A percentile compares a stretch with the other conserved stretches of the same genome.
phyloP scores from a whole-genome alignment of 2,888 invertebrate species.

The Diaperis boleti region DNA sequence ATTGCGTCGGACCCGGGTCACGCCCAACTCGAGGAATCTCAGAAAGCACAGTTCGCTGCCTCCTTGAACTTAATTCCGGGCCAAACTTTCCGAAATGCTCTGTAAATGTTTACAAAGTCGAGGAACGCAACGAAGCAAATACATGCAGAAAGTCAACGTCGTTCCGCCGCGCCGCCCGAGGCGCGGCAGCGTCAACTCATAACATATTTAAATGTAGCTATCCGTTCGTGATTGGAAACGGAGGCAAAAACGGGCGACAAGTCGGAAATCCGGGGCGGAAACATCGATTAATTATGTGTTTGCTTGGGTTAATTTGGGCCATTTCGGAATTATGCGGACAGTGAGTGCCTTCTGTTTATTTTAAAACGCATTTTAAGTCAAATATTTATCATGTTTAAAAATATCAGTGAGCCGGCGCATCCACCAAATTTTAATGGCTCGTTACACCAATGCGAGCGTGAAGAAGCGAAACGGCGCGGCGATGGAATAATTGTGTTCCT shows the following conservation, averaged over 20 bases:
- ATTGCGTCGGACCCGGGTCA: conserved; percentile 37
- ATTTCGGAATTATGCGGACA: conserved; percentile 18
- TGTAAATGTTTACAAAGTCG: conserved; percentile 50
- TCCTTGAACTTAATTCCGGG: conserved; percentile 46
- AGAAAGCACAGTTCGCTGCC: conserved; percentile 45
- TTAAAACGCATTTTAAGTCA: no score
- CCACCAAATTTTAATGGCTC: no score
- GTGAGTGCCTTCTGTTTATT: no score
- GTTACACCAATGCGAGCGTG: no score
- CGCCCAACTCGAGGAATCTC: conserved; percentile 40
- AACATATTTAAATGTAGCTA: conserved; percentile 31
- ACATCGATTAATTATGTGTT: no score
- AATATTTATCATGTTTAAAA: no score
- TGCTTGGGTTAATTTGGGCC: conserved; percentile 13
- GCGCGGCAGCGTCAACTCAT: conserved; percentile 23
- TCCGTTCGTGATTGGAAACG: conserved; percentile 2
- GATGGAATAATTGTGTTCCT: no score
- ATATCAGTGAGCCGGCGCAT: no score
- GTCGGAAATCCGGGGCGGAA: conserved; percentile 12
- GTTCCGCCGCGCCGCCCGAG: conserved; percentile 18
- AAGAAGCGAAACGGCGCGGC: no score
- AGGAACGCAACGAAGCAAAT: conserved; percentile 47
- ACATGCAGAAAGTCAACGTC: conserved; percentile 46
- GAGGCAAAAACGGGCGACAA: not conserved
- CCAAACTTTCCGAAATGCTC: conserved; percentile 50